phyloP scores from a whole-genome alignment of 2,113 vertebrate genomes.

The Prolemur simus region DNA sequence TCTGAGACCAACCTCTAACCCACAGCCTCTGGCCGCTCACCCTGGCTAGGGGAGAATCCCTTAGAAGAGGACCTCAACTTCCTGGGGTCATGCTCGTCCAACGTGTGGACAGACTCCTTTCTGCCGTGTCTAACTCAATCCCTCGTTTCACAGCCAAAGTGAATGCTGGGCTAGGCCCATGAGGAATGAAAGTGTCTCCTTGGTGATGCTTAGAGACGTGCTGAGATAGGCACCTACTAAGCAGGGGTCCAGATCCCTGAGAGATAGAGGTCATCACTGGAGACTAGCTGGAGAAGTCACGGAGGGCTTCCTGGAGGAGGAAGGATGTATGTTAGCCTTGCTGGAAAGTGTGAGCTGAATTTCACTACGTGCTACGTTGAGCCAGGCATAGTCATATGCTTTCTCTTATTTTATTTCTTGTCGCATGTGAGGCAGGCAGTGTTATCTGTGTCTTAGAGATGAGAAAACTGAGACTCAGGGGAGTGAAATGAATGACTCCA shows the following conservation, averaged over 20 bases:
- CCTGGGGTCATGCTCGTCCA: background rate
- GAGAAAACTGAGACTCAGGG: background rate
- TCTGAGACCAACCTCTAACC: background rate
- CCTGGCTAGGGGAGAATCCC: background rate
- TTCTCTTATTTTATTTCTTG: background rate
- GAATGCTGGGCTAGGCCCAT: background rate
- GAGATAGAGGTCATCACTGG: background rate
- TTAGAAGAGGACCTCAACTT: background rate
- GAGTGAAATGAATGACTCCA: background rate
- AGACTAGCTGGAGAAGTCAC: background rate
- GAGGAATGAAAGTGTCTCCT: background rate
- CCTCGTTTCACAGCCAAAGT: background rate
- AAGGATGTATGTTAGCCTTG: background rate
- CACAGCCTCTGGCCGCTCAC: background rate
- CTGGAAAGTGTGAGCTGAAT: background rate
- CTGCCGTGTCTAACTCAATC: background rate
- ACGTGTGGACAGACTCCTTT: background rate
- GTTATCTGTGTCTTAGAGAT: background rate
- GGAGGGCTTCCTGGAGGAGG: conserved; percentile 47
- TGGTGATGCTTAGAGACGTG: background rate
- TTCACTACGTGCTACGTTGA: background rate
- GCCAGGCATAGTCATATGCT: background rate
- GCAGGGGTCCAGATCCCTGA: background rate
- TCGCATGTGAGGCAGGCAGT: background rate
- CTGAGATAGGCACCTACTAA: background rate